Evolutionary conservation across 1,140 invertebrate species (phyloP).

Genomic region (Amphibalanus amphitrite): DNA sequence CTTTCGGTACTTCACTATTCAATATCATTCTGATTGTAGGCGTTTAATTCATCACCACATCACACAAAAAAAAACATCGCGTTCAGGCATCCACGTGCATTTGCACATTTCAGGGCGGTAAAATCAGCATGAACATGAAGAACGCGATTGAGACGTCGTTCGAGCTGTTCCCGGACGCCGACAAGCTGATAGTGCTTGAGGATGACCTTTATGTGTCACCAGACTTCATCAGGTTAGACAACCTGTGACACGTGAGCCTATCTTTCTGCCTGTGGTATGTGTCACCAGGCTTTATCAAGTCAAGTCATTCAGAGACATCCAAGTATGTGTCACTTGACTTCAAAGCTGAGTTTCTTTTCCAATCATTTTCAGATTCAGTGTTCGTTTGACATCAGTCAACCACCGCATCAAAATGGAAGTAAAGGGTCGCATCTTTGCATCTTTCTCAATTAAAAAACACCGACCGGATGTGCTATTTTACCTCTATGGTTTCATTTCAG

Average conservation of each 20-base stretch:
- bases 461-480: no score
- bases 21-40: no score
- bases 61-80: no score
- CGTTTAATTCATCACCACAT: no score
- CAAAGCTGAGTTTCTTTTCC: not conserved
- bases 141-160: constrained; percentile 14
- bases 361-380: not conserved
- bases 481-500: constrained; percentile 2
- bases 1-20: no score
- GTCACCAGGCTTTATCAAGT: not conserved
- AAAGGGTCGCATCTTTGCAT: not conserved
- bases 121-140: constrained; percentile 15
- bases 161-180: constrained; percentile 7
- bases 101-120: constrained; percentile 8
- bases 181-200: constrained; percentile 15
- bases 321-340: not conserved
- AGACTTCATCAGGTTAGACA: constrained; percentile 15
- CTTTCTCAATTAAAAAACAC: no score
- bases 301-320: not conserved
- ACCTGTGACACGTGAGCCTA: no score
- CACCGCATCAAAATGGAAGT: not conserved
- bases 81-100: no score
- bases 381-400: not conserved
- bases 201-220: constrained; percentile 14
- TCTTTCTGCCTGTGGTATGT: not conserved